Conservation (phyloP, 2,888 invertebrate species). For the Willowsia nigromaculata region DNA sequence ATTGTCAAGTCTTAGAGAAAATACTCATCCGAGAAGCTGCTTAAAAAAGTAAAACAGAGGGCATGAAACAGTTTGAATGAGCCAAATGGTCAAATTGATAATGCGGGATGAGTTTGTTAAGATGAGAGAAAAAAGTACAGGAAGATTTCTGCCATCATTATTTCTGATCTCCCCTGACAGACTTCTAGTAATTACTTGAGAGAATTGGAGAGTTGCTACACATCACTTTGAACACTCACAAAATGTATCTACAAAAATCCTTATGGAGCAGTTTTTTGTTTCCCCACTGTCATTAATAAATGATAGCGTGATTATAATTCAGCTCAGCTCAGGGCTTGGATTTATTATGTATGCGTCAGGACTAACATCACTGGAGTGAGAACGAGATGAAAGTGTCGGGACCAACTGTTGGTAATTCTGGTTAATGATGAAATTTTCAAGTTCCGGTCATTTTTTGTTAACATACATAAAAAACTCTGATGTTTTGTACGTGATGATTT, state of each 20-base stretch:
- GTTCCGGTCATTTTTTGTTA: conserved; percentile 43
- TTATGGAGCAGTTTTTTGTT: too few relatives aligned
- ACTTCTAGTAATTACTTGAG: not conserved
- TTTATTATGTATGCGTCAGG: not conserved
- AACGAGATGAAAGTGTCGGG: not conserved
- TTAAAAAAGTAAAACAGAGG: conserved; percentile 3
- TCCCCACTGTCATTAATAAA: conserved; percentile 15
- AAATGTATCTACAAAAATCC: too few relatives aligned
- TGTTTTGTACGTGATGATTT: conserved; percentile 34
- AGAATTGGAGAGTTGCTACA: not conserved
- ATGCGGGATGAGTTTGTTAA: not conserved
- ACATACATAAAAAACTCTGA: not conserved
- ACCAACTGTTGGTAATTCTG: conserved; percentile 11
- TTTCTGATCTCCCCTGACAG: not conserved
- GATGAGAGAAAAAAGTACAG: not conserved
- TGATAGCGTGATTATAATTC: not conserved
- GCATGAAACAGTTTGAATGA: not conserved
- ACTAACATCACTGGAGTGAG: not conserved
- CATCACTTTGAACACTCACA: not conserved
- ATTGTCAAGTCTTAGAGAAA: too few relatives aligned
- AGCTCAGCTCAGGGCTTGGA: not conserved
- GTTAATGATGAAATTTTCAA: conserved; percentile 45
- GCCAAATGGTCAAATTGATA: conserved; percentile 36
- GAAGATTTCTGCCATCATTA: not conserved
- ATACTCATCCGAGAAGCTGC: not conserved